Base-by-base conservation (phyloP, 2,888 invertebrate genomes). In the Tipula lateralis region DNA sequence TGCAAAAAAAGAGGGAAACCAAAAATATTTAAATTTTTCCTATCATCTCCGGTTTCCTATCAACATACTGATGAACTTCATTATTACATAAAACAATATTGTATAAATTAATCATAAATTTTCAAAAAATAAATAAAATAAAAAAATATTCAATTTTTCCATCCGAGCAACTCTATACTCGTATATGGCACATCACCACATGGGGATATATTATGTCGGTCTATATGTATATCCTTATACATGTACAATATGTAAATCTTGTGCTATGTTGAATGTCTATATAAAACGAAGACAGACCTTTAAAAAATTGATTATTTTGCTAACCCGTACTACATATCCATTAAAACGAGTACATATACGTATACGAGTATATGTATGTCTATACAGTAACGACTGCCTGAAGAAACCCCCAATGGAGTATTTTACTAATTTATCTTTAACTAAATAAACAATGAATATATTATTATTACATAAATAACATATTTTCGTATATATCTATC, bases 371-470 rank as follows among this genome's bases (percentile, higher is more conserved):
- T 1, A 34, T 1, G 34, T 34, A 34, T 6, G 12, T 34, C 6
- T 12, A n/a, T n/a, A n/a, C n/a, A n/a, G n/a, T n/a, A n/a, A n/a
- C n/a, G n/a, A n/a, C n/a, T 66, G 66, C 24, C 66, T 24, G 66
- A 1, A 19, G 7, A 66, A 66, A 66, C 1, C 66, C 66, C 24
- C 66, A 66, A 66, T 24, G 66, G 66, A 66, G 66, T 66, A 66
- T 66, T 66, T 66, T 66, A 66, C 66, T 66, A 66, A 66, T 66
- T 66, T 66, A 66, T 66, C 66, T 66, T 66, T 66, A 24, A 66
- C 66, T 66, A 24, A 66, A 66, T 66, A 66, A 66, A 66, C 66
- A 66, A 66, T 66, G 66, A 66, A 66, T 66, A 66, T 66, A 66
- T 66, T 66, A 66, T 66, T 50, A 50, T 19, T 66, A 66, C 24